Evolutionary conservation across 2,888 invertebrate genomes (phyloP), one percentile per base, ranked within the genome.

Genomic region (Lissonota sp.): DNA sequence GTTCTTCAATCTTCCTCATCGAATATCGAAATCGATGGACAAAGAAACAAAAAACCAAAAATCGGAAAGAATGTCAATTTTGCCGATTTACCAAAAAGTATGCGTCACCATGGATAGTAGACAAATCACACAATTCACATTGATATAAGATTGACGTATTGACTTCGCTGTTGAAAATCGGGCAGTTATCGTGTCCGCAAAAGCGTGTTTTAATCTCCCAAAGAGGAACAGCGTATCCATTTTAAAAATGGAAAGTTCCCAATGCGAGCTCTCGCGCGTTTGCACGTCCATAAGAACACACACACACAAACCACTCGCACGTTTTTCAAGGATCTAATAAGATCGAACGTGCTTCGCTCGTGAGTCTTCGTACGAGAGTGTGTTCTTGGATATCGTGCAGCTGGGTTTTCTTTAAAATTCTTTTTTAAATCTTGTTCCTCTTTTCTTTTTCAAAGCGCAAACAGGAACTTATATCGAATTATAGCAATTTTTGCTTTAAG

Each of bases 401-500:
- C 26, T 26, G 26, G 26, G 26, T 78, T 72, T 39, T 6, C 5
- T 42, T 53, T n/a, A 40, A 14, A 44, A 6, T 1, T 46, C n/a
- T 12, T 57, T 26, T 58, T 64, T 16, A 7, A 26, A 26, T 26
- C 26, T 26, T 46, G 57, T 63, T 8, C 53, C 7, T 14, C 49
- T 16, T n/a, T 49, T 60, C 67, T 14, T 64, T 16, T 66, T 58
- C 49, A 42, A 60, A 69, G 72, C 72, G 71, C 81, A 75, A n/a
- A 78, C 75, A 79, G 78, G 62, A 79, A 78, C 77, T 57, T 58
- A 44, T 44, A 16, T 44, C 69, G 62, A 44, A 44, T 67, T 55
- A 26, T 40, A 46, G 40, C 58, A 62, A 39, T 78, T 53, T 60
- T 40, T 71, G 83, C 80, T 84, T 92, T 93, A 94, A 83, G 94